Evolutionary conservation across 2,797 vertebrate species (phyloP), one percentile per base, ranked within the genome.

Genomic region (Antrozous pallidus): DNA sequence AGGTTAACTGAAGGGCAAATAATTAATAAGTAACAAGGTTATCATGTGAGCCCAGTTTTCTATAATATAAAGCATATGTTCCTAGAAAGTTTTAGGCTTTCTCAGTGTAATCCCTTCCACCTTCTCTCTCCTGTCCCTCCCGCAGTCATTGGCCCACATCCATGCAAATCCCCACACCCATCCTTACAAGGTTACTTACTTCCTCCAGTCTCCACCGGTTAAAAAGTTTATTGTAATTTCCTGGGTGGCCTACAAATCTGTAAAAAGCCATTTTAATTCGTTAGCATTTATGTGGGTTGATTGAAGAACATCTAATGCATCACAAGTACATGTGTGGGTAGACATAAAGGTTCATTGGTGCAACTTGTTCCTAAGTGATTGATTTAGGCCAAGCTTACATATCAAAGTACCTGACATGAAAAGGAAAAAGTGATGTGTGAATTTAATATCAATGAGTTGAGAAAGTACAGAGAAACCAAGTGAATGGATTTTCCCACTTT

Each of bases 151-250:
- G 69, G 61, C 28, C n/a, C 56, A 42, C 14, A 10, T 67, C 67
- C 49, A 28, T 16, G 4, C 47, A 54, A n/a, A 77, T 20, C 18
- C 81, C 58, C 77, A 67, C 20, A 61, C 22, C 54, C 70, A 71
- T 74, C 31, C 63, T 75, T 49, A 74, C 9, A 88, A 26, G 28
- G 3, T 70, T 96, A 93, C 98, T 99, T 98, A 99, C 99, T 98
- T 99, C 99, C 97, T 99, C 99, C 97, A 99, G 98, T 95, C 99
- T 98, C 99, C 99, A 99, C 97, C 99, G 99, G 97, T 99, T 99
- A 97, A 99, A 99, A 94, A 99, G 99, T 98, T 99, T 99, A 98
- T 99, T 99, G 98, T 99, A 99, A 97, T 99, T 99, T 95, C 99
- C 99, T 75, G 99, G 99, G 96, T 99, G 99, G 88, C 99, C 99